Evolutionary conservation across 1,140 invertebrate genomes (phyloP), one percentile per base, ranked within the genome.

Genomic region (Leptinotarsa undecemlineata): DNA sequence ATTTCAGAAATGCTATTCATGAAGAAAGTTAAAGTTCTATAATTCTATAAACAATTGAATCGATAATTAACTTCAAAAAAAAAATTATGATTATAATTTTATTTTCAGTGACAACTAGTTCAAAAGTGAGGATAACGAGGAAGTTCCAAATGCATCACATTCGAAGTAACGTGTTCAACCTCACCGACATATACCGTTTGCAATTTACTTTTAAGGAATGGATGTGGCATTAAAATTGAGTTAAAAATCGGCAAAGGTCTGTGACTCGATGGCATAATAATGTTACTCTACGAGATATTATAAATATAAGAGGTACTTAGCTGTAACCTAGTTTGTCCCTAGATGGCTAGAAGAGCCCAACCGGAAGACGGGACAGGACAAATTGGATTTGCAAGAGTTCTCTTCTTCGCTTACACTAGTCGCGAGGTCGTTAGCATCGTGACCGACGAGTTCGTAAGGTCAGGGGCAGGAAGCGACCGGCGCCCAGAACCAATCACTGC

Each of bases 241-340:
- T 21, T 47, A 71, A 71, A 71, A 71, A 71, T 71, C 15, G 26
- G 15, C n/a, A 71, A 71, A 71, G 69, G 69, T 71, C 69, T 60
- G 42, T 61, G 48, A 60, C 69, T 71, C 51, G 21, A 48, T 33
- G 48, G 69, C 69, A 71, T 71, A 71, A 48, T 48, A 61, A 71
- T 60, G 69, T 71, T 60, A 71, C 51, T 71, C 57, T 26, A 19
- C 48, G 20, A 71, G 69, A 71, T 71, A 71, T 62, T 71, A 71
- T 71, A 62, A 71, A 71, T 71, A 71, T 69, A 69, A 69, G 68
- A 69, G 68, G 68, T 69, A 69, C 68, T 69, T 69, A 51, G 69
- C 48, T n/a, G 48, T 48, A 71, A 71, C 69, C 69, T 61, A 71
- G 68, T 48, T 62, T 51, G 33, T 51, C 68, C 68, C 48, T 48